Evolutionary conservation across 2,888 invertebrate genomes (phyloP), one percentile per base, ranked within the genome.

Genomic region (Monopis laevigella): DNA sequence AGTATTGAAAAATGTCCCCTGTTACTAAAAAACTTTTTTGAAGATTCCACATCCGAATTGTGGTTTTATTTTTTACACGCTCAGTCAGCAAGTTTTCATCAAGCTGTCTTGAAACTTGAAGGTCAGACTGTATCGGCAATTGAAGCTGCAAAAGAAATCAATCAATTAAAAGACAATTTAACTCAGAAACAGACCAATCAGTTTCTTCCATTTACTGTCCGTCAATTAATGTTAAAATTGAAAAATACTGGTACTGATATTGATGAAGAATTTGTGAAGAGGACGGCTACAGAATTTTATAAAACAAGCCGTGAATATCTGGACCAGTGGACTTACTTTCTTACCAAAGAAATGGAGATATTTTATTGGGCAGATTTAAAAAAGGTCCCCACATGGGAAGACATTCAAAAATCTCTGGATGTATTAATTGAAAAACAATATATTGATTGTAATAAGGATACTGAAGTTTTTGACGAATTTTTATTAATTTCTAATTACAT

Each of bases 291-390:
- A 45, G 50, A 54, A 44, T 53, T 54, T 52, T 49, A 54, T 49
- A 48, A 51, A 50, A 50, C 55, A 50, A 55, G 50, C 46, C 36
- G 45, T 44, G 51, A 57, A 56, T 56, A n/a, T n/a, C n/a, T n/a
- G n/a, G n/a, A n/a, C n/a, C n/a, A n/a, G n/a, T n/a, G n/a, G 30
- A 28, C 28, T 28, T 30, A 14, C 12, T 7, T 3, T 5, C 42
- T 52, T 49, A 50, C 39, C 43, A 50, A 38, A 47, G 48, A 56
- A 52, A 40, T 55, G 43, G 48, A n/a, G n/a, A 48, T 52, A 47
- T 56, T 54, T 55, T 44, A 52, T 46, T 56, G 56, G 53, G 51
- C 50, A 50, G 12, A 30, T 12, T 30, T 11, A 30, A 30, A 3
- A 30, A 30, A 30, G 30, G 13, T 12, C 11, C 30, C 45, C 30